Evolutionary conservation across 2,113 vertebrate species (phyloP).

Genomic region (Sceloporus undulatus): DNA sequence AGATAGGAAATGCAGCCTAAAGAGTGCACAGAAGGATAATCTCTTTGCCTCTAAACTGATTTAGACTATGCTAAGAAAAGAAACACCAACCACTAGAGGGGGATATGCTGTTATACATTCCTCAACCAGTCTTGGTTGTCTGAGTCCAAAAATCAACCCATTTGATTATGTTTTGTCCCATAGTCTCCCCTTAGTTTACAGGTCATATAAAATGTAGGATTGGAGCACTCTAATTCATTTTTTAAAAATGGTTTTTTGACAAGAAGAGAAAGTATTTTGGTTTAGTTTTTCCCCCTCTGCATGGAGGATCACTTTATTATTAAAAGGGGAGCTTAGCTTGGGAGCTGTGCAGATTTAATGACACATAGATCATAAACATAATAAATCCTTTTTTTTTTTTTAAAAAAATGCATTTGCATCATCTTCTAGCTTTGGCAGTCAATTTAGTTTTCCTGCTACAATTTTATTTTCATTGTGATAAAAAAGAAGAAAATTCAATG

Average conservation of each 20-base stretch:
- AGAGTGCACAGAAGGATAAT: conserved; percentile 19
- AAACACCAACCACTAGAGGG: conserved; percentile 54
- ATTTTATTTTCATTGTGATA: background rate
- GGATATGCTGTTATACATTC: conserved; percentile 61
- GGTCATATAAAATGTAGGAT: conserved; percentile 53
- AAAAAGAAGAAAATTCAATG: background rate
- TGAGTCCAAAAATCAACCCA: conserved; percentile 52
- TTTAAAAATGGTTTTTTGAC: conserved; percentile 32
- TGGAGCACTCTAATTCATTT: conserved; percentile 57
- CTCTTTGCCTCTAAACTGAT: conserved; percentile 9
- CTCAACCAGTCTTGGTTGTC: background rate
- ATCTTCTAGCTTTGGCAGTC: conserved; percentile 46
- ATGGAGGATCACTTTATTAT: conserved; percentile 46
- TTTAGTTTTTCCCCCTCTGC: background rate
- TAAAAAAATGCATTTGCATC: conserved; percentile 55
- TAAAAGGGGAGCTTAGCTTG: conserved; percentile 51
- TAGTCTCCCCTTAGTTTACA: conserved; percentile 59
- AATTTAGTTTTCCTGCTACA: conserved; percentile 49
- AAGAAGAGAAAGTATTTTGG: conserved; percentile 43
- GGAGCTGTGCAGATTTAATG: conserved; percentile 57
- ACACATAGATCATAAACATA: conserved; percentile 60
- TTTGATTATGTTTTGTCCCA: conserved; percentile 60
- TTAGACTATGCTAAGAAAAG: background rate
- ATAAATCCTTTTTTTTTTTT: conserved; percentile 61
- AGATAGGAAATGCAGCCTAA: background rate